Percentiles rank a stretch among this genome's conserved stretches.
phyloP scores from a whole-genome alignment of 2,113 vertebrate species.

The Varanus komodoensis region DNA sequence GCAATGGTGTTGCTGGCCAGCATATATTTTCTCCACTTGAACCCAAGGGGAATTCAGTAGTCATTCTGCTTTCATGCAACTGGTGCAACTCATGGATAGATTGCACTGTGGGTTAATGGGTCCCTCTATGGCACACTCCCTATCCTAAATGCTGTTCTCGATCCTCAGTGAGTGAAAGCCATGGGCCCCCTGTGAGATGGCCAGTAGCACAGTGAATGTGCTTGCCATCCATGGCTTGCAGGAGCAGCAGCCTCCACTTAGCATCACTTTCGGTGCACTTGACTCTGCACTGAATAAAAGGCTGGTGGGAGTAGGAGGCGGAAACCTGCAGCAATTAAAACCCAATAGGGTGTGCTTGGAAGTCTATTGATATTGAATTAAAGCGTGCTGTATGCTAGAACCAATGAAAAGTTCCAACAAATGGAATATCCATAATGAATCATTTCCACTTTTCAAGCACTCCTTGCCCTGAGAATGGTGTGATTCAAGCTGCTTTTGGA shows the following conservation, averaged over 20 bases:
- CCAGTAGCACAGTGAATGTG: background rate
- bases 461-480: constrained; percentile 22
- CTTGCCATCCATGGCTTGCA: constrained; percentile 2
- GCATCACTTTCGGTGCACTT: constrained; percentile 34
- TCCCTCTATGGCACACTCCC: background rate
- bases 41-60: background rate
- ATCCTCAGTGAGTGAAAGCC: rapidly evolving
- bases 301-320: background rate
- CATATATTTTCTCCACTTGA: background rate
- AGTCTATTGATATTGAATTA: constrained; percentile 25
- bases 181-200: background rate
- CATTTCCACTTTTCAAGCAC: constrained; percentile 28
- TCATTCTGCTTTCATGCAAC: background rate
- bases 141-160: rapidly evolving
- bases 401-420: constrained; percentile 18
- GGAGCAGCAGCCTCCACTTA: background rate
- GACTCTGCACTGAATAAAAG: constrained; percentile 15
- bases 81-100: too few species aligned
- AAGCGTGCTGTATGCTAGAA: constrained; percentile 31
- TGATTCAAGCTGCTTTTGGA: constrained; percentile 7
- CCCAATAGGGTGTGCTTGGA: rapidly evolving
- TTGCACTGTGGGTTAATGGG: background rate
- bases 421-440: constrained; percentile 36
- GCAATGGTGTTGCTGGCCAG: background rate
- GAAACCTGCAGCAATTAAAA: background rate